phyloP scores from a whole-genome alignment of 2,797 vertebrate species.

The Chiloscyllium punctatum region DNA sequence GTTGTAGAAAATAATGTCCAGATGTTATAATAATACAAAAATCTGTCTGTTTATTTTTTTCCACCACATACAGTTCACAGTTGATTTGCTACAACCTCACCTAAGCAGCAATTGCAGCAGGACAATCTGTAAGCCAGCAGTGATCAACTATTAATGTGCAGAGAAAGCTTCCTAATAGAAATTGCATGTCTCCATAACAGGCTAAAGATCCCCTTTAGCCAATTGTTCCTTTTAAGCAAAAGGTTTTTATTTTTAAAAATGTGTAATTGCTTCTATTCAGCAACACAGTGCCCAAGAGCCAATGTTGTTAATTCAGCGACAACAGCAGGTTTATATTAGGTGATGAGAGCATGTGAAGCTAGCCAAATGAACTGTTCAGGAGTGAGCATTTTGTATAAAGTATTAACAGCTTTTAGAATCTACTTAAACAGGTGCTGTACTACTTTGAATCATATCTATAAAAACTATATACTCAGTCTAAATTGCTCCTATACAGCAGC shows the following conservation, averaged over 20 bases:
- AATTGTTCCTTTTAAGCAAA: not conserved
- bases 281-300: not conserved
- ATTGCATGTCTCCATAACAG: not conserved
- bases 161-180: not conserved
- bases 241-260: not conserved
- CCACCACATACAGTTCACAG: constrained; percentile 9
- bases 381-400: not conserved
- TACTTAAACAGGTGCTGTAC: not conserved
- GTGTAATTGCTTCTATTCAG: constrained; percentile 3
- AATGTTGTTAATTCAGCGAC: not conserved
- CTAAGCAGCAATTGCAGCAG: not conserved
- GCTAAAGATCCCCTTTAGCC: not conserved
- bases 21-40: constrained; percentile 30
- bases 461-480: not conserved
- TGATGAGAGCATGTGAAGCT: not conserved
- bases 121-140: not conserved
- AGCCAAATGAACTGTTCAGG: not conserved
- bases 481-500: not conserved
- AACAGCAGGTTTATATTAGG: not conserved
- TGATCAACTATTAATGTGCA: not conserved
- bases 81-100: constrained; percentile 20
- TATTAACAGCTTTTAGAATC: constrained; percentile 1
- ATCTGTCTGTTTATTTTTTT: constrained; percentile 26
- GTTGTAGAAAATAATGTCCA: constrained; percentile 36
- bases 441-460: not conserved